These are phyloP conservation scores for Pteronotus mesoamericanus DNA, from an alignment of 2,797 vertebrate species.

Conservation along the genomic window DNA sequence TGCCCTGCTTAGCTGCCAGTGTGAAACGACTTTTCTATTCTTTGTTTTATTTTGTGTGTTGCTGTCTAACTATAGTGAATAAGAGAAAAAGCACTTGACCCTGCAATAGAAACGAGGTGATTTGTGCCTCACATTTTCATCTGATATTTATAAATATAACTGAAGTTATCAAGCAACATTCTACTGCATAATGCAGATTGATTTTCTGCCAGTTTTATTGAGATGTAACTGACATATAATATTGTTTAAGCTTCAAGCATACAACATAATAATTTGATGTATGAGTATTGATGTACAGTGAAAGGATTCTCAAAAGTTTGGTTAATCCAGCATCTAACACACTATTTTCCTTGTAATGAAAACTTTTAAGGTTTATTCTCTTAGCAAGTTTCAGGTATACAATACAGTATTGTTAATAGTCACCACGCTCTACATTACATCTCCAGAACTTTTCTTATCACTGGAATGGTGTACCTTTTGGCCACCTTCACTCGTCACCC, in stretches of 20 bases:
- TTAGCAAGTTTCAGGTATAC: neutral
- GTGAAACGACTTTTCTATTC: neutral
- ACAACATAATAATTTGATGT: neutral
- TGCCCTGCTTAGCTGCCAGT: neutral
- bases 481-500: neutral
- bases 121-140: neutral
- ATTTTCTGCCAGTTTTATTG: neutral
- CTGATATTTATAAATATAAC: neutral
- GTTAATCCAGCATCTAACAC: neutral
- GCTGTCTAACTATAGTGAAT: neutral
- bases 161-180: neutral
- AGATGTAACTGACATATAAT: neutral
- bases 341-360: neutral
- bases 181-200: neutral
- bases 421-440: neutral
- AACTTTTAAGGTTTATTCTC: neutral
- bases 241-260: neutral
- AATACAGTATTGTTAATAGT: neutral
- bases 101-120: neutral
- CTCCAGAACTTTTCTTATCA: neutral
- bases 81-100: neutral
- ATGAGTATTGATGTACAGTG: neutral
- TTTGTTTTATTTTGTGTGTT: neutral
- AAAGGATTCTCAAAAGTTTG: neutral
- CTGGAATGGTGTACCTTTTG: neutral